phyloP scores from a whole-genome alignment of 2,113 vertebrate genomes.

The Oxyruncus cristatus region DNA sequence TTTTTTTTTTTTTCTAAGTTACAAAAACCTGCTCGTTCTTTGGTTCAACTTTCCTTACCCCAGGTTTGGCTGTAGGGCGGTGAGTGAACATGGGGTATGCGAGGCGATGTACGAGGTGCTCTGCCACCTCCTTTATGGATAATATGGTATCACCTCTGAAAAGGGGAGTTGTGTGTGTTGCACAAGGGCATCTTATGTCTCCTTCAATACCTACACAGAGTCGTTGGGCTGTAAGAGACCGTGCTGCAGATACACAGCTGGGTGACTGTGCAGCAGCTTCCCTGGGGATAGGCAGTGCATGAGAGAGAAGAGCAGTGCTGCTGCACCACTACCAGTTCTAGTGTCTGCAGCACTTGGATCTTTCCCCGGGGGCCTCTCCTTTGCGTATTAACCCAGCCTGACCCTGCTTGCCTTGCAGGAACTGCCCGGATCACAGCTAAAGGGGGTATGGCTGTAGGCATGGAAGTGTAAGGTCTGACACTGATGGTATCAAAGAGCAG shows the following conservation, averaged over 20 bases:
- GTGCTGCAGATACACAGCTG: not conserved
- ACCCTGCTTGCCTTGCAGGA: constrained; percentile 35
- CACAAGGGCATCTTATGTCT: not conserved
- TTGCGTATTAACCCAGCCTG: not conserved
- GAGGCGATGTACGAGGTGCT: not conserved
- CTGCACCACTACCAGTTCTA: not conserved
- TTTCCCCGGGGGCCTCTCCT: not conserved
- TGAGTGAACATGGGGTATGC: not conserved
- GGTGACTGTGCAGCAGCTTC: not conserved
- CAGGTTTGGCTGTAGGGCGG: not conserved
- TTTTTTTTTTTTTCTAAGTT: not conserved
- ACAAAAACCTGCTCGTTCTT: not conserved
- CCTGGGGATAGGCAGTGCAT: not conserved
- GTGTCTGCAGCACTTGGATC: not conserved
- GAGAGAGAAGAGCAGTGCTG: not conserved
- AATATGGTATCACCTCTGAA: not conserved
- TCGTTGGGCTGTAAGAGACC: not conserved
- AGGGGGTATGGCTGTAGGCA: constrained; percentile 6
- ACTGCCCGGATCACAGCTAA: not conserved
- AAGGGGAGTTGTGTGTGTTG: not conserved
- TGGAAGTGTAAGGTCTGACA: constrained; percentile 2
- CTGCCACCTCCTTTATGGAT: not conserved
- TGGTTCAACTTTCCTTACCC: not conserved
- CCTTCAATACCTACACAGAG: not conserved
- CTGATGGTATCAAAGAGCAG: constrained; percentile 3